Evolutionary conservation across 2,888 invertebrate genomes (phyloP).

Genomic region (Chelonus formosanus): DNA sequence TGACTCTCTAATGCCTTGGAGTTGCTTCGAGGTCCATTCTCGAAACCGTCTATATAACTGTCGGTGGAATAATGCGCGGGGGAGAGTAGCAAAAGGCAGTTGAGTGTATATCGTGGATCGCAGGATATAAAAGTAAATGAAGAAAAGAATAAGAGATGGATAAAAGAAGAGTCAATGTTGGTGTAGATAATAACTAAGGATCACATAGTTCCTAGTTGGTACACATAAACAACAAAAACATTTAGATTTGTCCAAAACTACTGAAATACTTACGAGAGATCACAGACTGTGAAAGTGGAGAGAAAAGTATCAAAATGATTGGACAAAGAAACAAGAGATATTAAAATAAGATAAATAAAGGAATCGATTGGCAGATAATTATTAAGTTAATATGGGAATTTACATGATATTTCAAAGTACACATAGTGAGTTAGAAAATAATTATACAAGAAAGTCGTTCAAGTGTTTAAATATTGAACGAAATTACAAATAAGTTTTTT

Average conservation of each 20-base stretch:
- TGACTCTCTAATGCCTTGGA: constrained; percentile 53
- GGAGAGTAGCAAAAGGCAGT: constrained; percentile 1
- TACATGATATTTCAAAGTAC: too few relatives aligned
- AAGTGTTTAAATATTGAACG: constrained; percentile 22
- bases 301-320: too few relatives aligned
- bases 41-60: neutral
- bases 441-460: constrained; percentile 17
- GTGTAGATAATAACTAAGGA: constrained; percentile 53
- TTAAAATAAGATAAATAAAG: too few relatives aligned
- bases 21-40: constrained; percentile 13
- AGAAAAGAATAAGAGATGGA: neutral
- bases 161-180: constrained; percentile 40
- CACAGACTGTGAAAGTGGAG: constrained; percentile 39
- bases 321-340: too few relatives aligned
- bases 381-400: too few relatives aligned
- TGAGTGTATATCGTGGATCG: neutral
- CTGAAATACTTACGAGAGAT: constrained; percentile 54
- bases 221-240: constrained; percentile 58
- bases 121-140: neutral
- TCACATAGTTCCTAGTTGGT: constrained; percentile 53
- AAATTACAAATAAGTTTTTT: constrained; percentile 15
- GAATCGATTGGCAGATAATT: too few relatives aligned
- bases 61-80: too few relatives aligned
- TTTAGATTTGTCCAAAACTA: constrained; percentile 56
- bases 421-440: constrained; percentile 39